Percentiles rank a stretch among this genome's conserved stretches.
These are phyloP conservation scores for Mastigias papua DNA, from an alignment of 30 jellyfish, hydroid and myxozoan genomes.

Conservation along the genomic window DNA sequence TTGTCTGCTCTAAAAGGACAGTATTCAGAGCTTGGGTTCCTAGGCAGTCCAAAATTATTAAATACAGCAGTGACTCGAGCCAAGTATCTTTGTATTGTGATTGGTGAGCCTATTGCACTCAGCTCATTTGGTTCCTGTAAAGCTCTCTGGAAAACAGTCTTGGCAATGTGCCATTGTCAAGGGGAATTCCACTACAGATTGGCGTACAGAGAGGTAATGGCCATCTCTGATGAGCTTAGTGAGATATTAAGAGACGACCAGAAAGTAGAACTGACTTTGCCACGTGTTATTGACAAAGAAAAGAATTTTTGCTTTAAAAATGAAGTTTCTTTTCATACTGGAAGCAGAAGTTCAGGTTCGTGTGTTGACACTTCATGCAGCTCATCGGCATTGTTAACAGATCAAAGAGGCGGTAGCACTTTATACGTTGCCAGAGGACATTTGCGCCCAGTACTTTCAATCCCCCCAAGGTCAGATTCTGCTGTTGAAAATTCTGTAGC, in stretches of 20 bases:
- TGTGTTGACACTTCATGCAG: not conserved
- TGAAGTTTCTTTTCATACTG: not conserved
- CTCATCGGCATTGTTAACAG: not conserved
- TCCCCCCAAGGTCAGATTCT: not conserved
- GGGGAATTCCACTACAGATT: slow-evolving; percentile 56
- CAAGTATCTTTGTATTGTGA: slow-evolving; percentile 40
- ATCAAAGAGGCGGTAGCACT: not conserved
- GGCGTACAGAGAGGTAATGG: slow-evolving; percentile 47
- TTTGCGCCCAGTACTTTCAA: not conserved
- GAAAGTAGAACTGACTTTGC: not conserved
- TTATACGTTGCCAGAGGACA: not conserved
- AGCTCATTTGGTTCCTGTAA: slow-evolving; percentile 81
- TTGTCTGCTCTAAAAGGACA: not conserved
- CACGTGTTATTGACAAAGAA: not conserved
- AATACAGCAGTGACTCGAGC: slow-evolving; percentile 93
- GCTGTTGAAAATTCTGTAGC: not conserved
- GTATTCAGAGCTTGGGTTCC: slow-evolving; percentile 62
- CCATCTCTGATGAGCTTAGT: slow-evolving; percentile 12
- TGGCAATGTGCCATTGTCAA: slow-evolving; percentile 56
- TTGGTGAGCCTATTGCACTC: slow-evolving; percentile 79
- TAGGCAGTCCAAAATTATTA: slow-evolving; percentile 73
- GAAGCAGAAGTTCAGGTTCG: not conserved
- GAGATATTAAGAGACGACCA: slow-evolving; percentile 13
- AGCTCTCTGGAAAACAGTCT: slow-evolving; percentile 78
- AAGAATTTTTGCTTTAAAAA: not conserved